Base-by-base conservation (phyloP, 2,113 vertebrate species). In the Nettapus auritus region DNA sequence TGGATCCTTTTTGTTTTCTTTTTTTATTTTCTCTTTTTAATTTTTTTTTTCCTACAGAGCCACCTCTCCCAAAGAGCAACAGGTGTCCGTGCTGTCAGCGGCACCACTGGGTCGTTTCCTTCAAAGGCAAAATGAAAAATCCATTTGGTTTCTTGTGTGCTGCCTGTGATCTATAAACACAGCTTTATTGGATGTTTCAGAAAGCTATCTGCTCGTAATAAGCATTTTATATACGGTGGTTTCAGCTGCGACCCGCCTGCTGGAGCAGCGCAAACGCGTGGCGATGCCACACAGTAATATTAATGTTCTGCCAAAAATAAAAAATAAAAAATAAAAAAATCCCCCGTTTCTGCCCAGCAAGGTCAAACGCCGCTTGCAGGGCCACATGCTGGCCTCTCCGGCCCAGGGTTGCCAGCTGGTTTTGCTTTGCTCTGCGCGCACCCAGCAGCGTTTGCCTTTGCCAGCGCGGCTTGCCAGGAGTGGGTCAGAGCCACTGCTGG, bases 271-370 rank as follows among this genome's bases (percentile, higher is more conserved):
- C 50, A 18, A 21, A 56, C 20, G 29, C 55, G 22, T 15, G 5
- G 56, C 4, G 3, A 3, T 23, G 28, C 46, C 13, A 6, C 6
- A 22, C 53, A 13, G 18, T 29, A 42, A 52, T 20, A 64, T 3
- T 64, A 40, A 4, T 64, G 33, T 83, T 48, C 20, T 5, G 18
- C 63, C 25, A 13, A 36, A 48, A 62, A n/a, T 53, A 67, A 13
- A 25, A 52, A 8, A 14, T 12, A 57, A 67, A 13, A 25, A 52
- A 8, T n/a, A 57, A 67, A 13, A 25, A 52, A 8, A 14, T 12
- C 28, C 11, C 21, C 0, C 0, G 34, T 38, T n/a, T 52, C 40
- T 70, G 5, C 1, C 38, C 42, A 75, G 60, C 18, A 34, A 62
- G 44, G 76, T 3, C 3, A 12, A 3, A 42, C 64, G 23, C 50